Evolutionary conservation across 2,888 invertebrate species (phyloP), one percentile per base, ranked within the genome.

Genomic region (Lasius fuliginosus): DNA sequence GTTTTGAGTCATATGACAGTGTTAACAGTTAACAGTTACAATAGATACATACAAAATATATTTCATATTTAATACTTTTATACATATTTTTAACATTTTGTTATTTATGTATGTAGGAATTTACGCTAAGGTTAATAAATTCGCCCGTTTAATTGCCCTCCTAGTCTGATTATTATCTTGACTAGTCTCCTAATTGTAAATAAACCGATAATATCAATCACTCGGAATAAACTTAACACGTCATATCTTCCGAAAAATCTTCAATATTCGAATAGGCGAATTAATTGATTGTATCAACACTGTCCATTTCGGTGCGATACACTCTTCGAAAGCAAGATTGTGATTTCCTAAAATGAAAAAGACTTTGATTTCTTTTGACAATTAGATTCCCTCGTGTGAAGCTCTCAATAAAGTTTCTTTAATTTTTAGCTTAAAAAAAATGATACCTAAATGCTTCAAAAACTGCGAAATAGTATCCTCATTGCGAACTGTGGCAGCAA

Each of bases 401-500:
- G 85, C 64, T 73, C 40, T 27, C 60, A 27, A 36, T 36, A n/a
- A 58, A 67, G 40, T 74, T 62, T 83, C 12, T 23, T 30, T 15
- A 58, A 68, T 75, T 18, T 62, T 0, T 56, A n/a, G 0, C 23
- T 15, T 9, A 4, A 15, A 33, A 53, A 53, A 53, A 8, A 40
- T 40, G 4, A 77, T 92, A 97, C 97, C 95, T 89, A 97, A 94
- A 87, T 94, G 91, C 23, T 94, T 88, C 64, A 97, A 92, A 95
- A 98, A 98, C 36, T 93, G 91, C 4, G 95, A 90, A 86, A 97
- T 95, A 1, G 98, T 98, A 1, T 96, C 95, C 91, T 95, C 94
- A 95, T 97, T 97, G 88, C 98, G 95, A 87, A 97, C 95, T 1
- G 97, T 96, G 83, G 96, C 96, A 46, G 96, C 96, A 79, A 97